Conservation (phyloP, 2,888 invertebrate species). For the Tortricodes alternella region DNA sequence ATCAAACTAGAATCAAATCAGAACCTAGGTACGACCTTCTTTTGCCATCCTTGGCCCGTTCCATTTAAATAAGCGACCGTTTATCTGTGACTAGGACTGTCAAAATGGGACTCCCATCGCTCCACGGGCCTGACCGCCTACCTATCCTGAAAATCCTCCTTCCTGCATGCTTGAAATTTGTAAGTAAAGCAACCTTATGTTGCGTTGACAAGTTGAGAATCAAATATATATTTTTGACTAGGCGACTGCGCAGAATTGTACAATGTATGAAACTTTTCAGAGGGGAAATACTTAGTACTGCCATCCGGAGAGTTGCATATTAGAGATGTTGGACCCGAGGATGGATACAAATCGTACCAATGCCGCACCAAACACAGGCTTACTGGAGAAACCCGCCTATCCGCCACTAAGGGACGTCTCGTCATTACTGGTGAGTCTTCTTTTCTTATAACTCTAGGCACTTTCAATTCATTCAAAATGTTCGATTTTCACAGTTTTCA, state of each 20-base stretch:
- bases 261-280: constrained; percentile 73
- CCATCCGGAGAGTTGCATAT: constrained; percentile 98
- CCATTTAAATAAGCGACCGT: constrained; percentile 24
- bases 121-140: constrained; percentile 85
- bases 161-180: constrained; percentile 76
- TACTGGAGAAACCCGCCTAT: constrained; percentile 95
- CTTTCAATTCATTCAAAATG: constrained; percentile 14
- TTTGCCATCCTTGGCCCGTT: constrained; percentile 31
- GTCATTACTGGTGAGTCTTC: constrained; percentile 95
- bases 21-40: constrained; percentile 56
- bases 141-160: constrained; percentile 79
- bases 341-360: constrained; percentile 96
- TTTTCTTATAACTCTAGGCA: constrained; percentile 27
- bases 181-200: constrained; percentile 77
- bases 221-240: background rate
- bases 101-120: constrained; percentile 55
- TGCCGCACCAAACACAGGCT: constrained; percentile 96
- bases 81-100: constrained; percentile 47
- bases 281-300: constrained; percentile 96
- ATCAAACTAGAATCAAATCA: constrained; percentile 68
- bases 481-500: background rate
- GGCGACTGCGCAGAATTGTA: background rate
- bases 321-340: constrained; percentile 96
- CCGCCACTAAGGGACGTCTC: constrained; percentile 95
- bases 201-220: constrained; percentile 43